phyloP scores from a whole-genome alignment of 2,888 invertebrate genomes.

The Patella caerulea region DNA sequence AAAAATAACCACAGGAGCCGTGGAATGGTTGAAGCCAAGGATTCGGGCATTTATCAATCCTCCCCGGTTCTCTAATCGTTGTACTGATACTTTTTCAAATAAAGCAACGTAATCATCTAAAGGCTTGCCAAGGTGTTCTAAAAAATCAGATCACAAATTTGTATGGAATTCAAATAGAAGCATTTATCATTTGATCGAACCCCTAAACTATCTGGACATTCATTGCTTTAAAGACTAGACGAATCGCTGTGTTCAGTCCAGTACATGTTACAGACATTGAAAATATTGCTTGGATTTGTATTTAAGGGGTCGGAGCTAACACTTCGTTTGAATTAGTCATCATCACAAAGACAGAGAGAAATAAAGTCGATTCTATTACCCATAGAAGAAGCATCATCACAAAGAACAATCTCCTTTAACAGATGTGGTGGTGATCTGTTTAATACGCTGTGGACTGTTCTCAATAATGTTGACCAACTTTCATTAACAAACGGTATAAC shows the following conservation, averaged over 20 bases:
- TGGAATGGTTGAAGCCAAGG: not conserved
- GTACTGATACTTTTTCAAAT: not conserved
- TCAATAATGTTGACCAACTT: not conserved
- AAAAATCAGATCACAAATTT: no score
- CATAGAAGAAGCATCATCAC: constrained; percentile 5
- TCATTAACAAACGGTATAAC: constrained; percentile 6
- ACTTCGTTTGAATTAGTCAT: no score
- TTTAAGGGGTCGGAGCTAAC: no score
- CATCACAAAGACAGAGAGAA: not conserved
- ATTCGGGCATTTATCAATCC: not conserved
- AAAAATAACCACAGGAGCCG: not conserved
- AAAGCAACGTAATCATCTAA: not conserved
- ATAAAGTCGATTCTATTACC: not conserved
- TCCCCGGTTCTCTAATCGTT: not conserved
- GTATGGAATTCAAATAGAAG: no score
- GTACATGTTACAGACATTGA: no score
- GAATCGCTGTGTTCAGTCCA: no score
- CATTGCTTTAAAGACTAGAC: no score
- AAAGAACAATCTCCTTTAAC: not conserved
- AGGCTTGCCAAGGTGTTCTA: constrained; percentile 1
- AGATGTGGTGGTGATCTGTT: not conserved
- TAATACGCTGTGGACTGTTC: not conserved
- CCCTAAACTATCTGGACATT: no score
- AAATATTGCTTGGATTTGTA: no score
- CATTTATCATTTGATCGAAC: no score